Evolutionary conservation across 2,797 vertebrate genomes (phyloP).

Genomic region (Lepidocolaptes lacrymiger): DNA sequence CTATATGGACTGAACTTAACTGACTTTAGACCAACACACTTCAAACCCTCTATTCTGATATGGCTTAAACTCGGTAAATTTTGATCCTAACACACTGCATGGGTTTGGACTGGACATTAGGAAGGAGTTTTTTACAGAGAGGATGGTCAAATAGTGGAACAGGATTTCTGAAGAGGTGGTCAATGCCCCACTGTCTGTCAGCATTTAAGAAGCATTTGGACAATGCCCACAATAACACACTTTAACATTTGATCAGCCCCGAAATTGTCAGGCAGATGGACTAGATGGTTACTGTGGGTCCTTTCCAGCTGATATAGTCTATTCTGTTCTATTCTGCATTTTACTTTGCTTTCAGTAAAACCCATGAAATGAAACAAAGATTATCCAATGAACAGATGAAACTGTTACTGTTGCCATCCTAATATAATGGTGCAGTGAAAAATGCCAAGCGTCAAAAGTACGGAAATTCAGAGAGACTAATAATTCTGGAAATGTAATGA

Average conservation of each 20-base stretch:
- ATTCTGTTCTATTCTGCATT: not conserved
- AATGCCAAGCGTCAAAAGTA: not conserved
- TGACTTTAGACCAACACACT: not conserved
- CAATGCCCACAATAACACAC: not conserved
- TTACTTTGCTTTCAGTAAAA: not conserved
- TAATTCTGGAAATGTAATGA: not conserved
- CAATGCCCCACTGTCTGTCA: fast-evolving
- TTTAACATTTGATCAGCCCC: not conserved
- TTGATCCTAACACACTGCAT: not conserved
- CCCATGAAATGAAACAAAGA: not conserved
- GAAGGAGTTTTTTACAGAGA: not conserved
- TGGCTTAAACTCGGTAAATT: not conserved
- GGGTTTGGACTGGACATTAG: not conserved
- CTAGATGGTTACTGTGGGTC: not conserved
- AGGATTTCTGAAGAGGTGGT: not conserved
- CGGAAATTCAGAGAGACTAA: not conserved
- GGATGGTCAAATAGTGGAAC: not conserved
- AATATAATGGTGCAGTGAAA: not conserved
- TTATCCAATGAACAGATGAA: not conserved
- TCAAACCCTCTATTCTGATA: not conserved
- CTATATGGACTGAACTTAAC: not conserved
- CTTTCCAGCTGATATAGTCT: not conserved
- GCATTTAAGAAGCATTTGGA: not conserved
- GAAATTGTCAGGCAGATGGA: not conserved
- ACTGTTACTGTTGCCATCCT: not conserved